Percentiles rank a stretch among this genome's conserved stretches.
These are phyloP conservation scores for Willowsia nigromaculata DNA, from an alignment of 2,888 invertebrate genomes.

Conservation along the genomic window DNA sequence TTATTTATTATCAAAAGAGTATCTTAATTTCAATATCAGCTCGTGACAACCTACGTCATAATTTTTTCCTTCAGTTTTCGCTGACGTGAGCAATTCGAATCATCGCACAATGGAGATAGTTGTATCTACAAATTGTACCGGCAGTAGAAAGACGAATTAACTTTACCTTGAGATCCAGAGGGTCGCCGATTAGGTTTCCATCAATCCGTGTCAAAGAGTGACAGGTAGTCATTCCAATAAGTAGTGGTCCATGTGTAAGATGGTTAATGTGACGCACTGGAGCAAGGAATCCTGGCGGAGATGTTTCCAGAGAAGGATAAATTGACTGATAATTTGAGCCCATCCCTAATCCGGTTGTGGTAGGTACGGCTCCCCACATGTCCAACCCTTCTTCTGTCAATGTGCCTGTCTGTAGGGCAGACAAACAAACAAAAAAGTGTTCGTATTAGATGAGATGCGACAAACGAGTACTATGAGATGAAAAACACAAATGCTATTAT, in stretches of 20 bases:
- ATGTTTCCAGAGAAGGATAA: conserved; percentile 77
- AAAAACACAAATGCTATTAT: background rate
- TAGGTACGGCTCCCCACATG: conserved; percentile 94
- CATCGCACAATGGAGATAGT: background rate
- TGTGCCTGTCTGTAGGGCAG: conserved; percentile 91
- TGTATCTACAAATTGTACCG: background rate
- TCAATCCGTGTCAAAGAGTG: conserved; percentile 96
- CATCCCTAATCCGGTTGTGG: conserved; percentile 80
- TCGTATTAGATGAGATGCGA: background rate
- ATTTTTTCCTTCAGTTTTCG: background rate
- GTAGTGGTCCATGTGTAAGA: conserved; percentile 80
- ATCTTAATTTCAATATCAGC: background rate
- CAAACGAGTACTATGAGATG: background rate
- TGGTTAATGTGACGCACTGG: conserved; percentile 73
- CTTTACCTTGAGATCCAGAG: conserved; percentile 91
- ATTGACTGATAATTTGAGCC: conserved; percentile 78
- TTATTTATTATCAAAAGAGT: background rate
- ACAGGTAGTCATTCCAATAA: conserved; percentile 93
- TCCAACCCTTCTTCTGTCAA: conserved; percentile 97
- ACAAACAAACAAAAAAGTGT: background rate
- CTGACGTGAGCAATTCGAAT: background rate
- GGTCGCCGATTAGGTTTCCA: conserved; percentile 93
- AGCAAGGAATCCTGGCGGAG: conserved; percentile 69
- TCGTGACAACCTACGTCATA: background rate
- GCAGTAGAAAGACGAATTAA: conserved; percentile 3